Evolutionary conservation across 2,888 invertebrate species (phyloP), one percentile per base, ranked within the genome.

Genomic region (Opisthograptis luteolata): DNA sequence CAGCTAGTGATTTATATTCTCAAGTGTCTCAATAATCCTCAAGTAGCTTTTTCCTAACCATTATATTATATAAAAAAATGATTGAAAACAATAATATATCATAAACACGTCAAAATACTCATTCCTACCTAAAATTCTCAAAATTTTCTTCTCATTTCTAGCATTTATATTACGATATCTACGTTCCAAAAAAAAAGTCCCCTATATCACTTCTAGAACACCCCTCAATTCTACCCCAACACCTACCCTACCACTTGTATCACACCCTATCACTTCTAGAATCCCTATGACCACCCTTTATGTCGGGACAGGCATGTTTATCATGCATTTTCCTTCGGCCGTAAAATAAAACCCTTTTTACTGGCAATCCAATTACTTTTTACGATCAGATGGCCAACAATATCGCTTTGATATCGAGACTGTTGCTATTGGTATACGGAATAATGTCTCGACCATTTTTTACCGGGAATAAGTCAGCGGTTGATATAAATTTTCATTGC

Each of bases 311-410:
- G 66, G 79, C 84, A 81, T 85, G 84, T 88, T 84, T 87, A 84
- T 85, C 83, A 83, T 83, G 76, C 81, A 81, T 85, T 85, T 86
- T 81, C 79, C 73, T 79, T 73, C 67, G 73, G 68, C 73, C 79
- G 73, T 88, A 88, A 88, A 88, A 84, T 86, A 84, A 83, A 82
- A 87, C 79, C 87, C 86, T 81, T 87, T 87, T 88, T 87, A 87
- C 81, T 73, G 81, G 77, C 76, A 73, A 85, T 84, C 87, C 89
- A 88, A 89, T 89, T 89, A 89, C 87, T 80, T 89, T 89, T 89
- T 88, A 89, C 73, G 84, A 79, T 76, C 79, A 80, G 81, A 84
- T 82, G 81, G 81, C 73, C 81, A 68, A 66, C 78, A 78, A 81
- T 85, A 85, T 78, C 66, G 73, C 75, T 76, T 75, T 76, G 76